Evolutionary conservation across 2,797 vertebrate genomes (phyloP), one percentile per base, ranked within the genome.

Genomic region (Adelosebastes latens): DNA sequence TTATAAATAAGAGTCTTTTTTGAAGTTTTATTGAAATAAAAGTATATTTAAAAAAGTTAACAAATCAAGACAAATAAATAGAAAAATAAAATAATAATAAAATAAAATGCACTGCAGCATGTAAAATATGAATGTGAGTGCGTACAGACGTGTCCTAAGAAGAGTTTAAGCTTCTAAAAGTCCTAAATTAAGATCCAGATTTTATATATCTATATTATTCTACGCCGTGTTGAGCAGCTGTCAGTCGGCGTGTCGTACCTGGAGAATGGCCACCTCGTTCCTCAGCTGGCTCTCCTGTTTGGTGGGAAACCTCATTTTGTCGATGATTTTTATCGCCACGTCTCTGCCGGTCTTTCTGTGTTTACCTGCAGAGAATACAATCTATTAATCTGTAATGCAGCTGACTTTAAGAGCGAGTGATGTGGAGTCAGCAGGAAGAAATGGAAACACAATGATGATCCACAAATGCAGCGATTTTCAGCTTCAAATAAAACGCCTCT

Each of bases 251-350:
- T 3, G 10, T 16, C 2, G 18, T 24, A 96, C 95, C 95, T 96
- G 95, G 3, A 96, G 86, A 4, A 96, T 96, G 55, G 94, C 89
- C 73, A 94, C 95, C 87, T 96, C 96, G 39, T 96, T 96, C 85
- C 92, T 93, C 87, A 95, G 93, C 89, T 95, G 95, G n/a, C 87
- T 90, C 85, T 96, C 94, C 88, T 95, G 94, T 34, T 94, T 94
- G 66, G 90, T 90, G n/a, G 95, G 96, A 61, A 96, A 96, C 22
- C 94, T 82, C 81, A 93, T 89, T 72, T 96, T 96, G 76, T 96
- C 95, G 5, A 96, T 96, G 79, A 96, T 95, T 76, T 96, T 96
- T 20, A 96, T 89, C 0, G 95, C 96, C 20, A 96, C 95, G 2
- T 88, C 73, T n/a, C 89, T 84, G 18, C 96, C 92, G 0, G 89